A percentile compares a stretch with the other conserved stretches of the same genome.
Evolutionary conservation across 2,797 vertebrate species (phyloP).

Genomic region (Takifugu rubripes): DNA sequence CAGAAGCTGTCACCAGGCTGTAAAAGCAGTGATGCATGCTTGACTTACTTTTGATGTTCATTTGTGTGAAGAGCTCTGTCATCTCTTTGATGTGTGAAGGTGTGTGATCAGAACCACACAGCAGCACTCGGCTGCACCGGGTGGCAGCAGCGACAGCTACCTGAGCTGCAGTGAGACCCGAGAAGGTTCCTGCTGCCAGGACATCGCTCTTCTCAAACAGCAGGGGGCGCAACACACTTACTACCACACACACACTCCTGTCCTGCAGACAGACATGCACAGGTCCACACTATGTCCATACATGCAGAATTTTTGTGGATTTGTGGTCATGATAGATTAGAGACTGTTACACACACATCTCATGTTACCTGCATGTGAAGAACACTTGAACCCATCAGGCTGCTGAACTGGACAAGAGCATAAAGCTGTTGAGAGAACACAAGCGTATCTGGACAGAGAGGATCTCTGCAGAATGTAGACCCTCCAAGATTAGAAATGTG

Average conservation of each 20-base stretch:
- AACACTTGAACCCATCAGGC: conserved; percentile 69
- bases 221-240: conserved; percentile 77
- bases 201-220: conserved; percentile 77
- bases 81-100: conserved; percentile 71
- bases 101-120: conserved; percentile 78
- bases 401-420: conserved; percentile 67
- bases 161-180: conserved; percentile 83
- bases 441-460: conserved; percentile 83
- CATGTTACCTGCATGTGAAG: conserved; percentile 85
- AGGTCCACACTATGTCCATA: conserved; percentile 1
- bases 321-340: not conserved
- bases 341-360: not conserved
- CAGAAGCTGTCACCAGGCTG: not conserved
- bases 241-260: conserved; percentile 85
- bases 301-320: not conserved
- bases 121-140: conserved; percentile 69
- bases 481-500: conserved; percentile 61
- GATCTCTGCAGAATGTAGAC: conserved; percentile 80
- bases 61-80: conserved; percentile 65
- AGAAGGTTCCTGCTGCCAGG: conserved; percentile 81
- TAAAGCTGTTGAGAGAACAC: conserved; percentile 79
- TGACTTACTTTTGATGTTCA: conserved; percentile 84
- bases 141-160: conserved; percentile 70
- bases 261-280: conserved; percentile 70
- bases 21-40: conserved; percentile 5